Evolutionary conservation across 2,888 invertebrate genomes (phyloP), one percentile per base, ranked within the genome.

Genomic region (Spodoptera exigua): DNA sequence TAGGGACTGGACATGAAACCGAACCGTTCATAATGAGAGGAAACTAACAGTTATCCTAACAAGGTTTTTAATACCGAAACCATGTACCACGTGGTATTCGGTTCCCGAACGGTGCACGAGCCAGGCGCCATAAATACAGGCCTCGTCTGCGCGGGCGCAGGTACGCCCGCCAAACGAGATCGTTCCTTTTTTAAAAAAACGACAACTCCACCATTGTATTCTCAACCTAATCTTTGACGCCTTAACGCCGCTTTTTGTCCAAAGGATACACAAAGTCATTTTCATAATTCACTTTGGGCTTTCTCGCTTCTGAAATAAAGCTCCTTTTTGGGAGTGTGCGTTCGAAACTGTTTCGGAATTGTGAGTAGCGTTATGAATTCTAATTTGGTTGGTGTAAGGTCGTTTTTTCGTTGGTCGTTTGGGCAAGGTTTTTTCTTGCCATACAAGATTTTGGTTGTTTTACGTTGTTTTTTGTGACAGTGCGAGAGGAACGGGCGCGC

Each of bases 121-220:
- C 80, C 85, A 83, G 93, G 93, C 93, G 93, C 93, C 93, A 92
- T 94, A 94, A 94, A 93, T 93, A 94, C 92, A 90, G 90, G 84
- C 84, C 89, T 89, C 89, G 89, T 91, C 92, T 88, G 92, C 91
- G 90, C 89, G 79, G 78, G 89, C 92, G 91, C 93, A 93, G 92
- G 93, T 93, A 91, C 92, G 92, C 91, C 91, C 89, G 92, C 90
- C 93, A 93, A 93, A 93, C 93, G 86, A 93, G 93, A 93, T 91
- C 85, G 87, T 80, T 89, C 88, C 90, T 91, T 91, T 91, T 90
- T 86, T 78, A 83, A 87, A 89, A 86, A 90, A 89, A 83, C 72
- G 70, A 62, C 49, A 13, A 56, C 27, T 27, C 36, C 46, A n/a
- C 63, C 58, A 59, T 64, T 70, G 47, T 81, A 79, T 80, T 78